These are phyloP conservation scores for Tapirus terrestris DNA, from an alignment of 2,113 vertebrate genomes.

Conservation along the genomic window DNA sequence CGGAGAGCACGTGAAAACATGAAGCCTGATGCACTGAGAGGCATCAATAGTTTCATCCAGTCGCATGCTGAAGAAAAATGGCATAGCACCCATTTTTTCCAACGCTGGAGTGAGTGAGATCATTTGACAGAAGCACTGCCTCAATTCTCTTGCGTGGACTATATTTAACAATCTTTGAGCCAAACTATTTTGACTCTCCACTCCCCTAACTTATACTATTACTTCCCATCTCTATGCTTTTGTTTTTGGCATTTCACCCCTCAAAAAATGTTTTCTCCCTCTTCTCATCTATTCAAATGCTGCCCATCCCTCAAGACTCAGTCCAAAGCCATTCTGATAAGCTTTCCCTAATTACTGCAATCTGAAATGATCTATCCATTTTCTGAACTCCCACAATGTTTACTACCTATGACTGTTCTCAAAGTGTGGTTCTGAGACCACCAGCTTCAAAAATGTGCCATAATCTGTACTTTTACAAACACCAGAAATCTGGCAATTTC, in stretches of 20 bases:
- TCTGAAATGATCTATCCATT: constrained; percentile 22
- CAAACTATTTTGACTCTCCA: constrained; percentile 14
- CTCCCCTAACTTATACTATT: not conserved
- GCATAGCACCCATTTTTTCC: not conserved
- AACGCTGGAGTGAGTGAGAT: not conserved
- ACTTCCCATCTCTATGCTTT: not conserved
- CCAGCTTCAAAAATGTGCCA: not conserved
- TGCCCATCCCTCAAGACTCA: not conserved
- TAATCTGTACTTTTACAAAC: constrained; percentile 26
- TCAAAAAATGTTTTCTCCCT: constrained; percentile 4
- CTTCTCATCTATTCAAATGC: not conserved
- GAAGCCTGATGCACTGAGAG: not conserved
- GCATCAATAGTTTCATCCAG: not conserved
- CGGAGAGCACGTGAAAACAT: constrained; percentile 2
- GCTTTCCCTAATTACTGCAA: not conserved
- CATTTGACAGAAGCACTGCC: not conserved
- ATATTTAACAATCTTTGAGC: not conserved
- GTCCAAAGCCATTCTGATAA: not conserved
- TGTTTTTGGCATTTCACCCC: constrained; percentile 5
- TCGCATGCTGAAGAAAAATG: not conserved
- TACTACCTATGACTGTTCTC: not conserved
- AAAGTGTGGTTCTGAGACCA: constrained; percentile 22
- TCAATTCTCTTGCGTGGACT: not conserved
- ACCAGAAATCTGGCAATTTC: not conserved
- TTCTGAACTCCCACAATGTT: not conserved